Percentiles rank a stretch among this genome's conserved stretches.
Evolutionary conservation across 1,140 invertebrate species (phyloP).

Genomic region (Amyelois transitella): DNA sequence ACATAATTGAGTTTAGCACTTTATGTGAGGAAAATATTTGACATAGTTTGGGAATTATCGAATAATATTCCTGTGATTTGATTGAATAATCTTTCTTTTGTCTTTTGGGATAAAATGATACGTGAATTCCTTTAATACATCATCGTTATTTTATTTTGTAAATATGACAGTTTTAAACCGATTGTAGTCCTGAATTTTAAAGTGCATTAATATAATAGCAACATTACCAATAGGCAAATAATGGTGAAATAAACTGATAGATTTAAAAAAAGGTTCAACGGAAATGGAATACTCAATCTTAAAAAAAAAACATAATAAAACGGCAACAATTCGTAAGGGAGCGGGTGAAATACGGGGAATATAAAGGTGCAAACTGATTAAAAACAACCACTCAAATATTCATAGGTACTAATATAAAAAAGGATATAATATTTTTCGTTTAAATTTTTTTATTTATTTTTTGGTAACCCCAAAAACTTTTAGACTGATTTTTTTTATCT

Average conservation of each 20-base stretch:
- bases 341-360: neutral
- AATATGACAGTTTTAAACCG: too few relatives aligned
- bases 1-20: neutral
- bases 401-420: too few relatives aligned
- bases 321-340: neutral
- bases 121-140: too few relatives aligned
- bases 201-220: too few relatives aligned
- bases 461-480: too few relatives aligned
- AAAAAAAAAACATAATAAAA: neutral
- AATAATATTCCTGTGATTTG: neutral
- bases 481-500: too few relatives aligned
- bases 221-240: too few relatives aligned
- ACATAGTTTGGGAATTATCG: neutral
- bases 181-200: too few relatives aligned
- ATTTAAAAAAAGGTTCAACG: neutral
- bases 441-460: too few relatives aligned
- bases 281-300: neutral
- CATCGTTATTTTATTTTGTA: too few relatives aligned
- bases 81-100: neutral
- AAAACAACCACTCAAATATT: neutral
- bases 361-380: neutral
- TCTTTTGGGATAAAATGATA: too few relatives aligned
- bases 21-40: neutral
- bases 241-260: neutral
- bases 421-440: too few relatives aligned